phyloP scores from a whole-genome alignment of 2,888 invertebrate species.

The Pristionchus maxplancki region DNA sequence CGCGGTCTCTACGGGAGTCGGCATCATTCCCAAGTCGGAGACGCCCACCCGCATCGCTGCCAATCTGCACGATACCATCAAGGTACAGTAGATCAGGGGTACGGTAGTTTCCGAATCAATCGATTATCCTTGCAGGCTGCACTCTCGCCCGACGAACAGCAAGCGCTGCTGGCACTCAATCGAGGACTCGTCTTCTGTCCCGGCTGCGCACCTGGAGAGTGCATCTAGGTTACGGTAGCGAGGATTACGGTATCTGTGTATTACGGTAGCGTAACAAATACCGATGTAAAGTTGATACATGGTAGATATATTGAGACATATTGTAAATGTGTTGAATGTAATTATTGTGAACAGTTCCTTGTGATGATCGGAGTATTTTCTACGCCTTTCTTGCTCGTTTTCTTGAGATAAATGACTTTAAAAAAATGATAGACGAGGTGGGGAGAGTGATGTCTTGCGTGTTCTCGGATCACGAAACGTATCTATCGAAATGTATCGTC shows the following conservation, averaged over 20 bases:
- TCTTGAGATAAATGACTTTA: background rate
- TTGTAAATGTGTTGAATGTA: conserved; percentile 7
- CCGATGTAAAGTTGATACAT: background rate
- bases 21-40: conserved; percentile 66
- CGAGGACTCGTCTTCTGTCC: conserved; percentile 58
- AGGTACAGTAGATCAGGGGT: conserved; percentile 42
- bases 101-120: background rate
- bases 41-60: conserved; percentile 54
- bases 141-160: conserved; percentile 57
- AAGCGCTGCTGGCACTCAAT: conserved; percentile 57
- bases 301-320: background rate
- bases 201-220: conserved; percentile 59
- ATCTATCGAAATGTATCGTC: background rate
- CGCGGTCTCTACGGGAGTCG: conserved; percentile 58
- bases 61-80: conserved; percentile 49
- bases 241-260: background rate
- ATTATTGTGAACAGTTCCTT: background rate
- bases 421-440: background rate
- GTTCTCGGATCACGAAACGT: background rate
- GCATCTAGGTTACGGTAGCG: conserved; percentile 54
- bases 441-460: background rate
- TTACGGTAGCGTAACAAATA: background rate
- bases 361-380: background rate
- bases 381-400: background rate
- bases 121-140: no score